These are phyloP conservation scores for Bergia sp. DNA, from an alignment of 92 coral and sea anemone species.

Conservation along the genomic window DNA sequence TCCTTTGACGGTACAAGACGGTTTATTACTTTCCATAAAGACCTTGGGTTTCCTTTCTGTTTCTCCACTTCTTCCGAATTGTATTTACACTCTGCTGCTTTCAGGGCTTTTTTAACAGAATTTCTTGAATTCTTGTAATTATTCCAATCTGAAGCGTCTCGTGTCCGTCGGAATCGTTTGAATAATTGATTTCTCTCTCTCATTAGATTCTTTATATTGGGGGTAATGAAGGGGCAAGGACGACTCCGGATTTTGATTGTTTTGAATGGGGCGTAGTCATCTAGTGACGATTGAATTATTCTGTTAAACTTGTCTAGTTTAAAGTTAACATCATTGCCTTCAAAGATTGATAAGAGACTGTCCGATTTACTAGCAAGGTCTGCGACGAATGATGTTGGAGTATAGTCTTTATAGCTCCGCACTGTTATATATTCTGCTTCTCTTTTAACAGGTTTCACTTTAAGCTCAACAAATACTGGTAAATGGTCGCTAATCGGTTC, in stretches of 20 bases:
- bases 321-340: constrained; percentile 30
- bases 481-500: constrained; percentile 59
- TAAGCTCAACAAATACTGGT: constrained; percentile 46
- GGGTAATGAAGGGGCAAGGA: constrained; percentile 17
- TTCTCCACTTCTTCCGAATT: constrained; percentile 47
- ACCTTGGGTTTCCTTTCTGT: constrained; percentile 53
- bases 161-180: constrained; percentile 48
- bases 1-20: constrained; percentile 30
- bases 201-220: too few species aligned
- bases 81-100: constrained; percentile 52
- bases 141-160: constrained; percentile 35
- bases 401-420: constrained; percentile 52
- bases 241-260: constrained; percentile 52
- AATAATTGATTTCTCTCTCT: constrained; percentile 42
- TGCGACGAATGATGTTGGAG: constrained; percentile 35
- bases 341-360: constrained; percentile 17
- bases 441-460: constrained; percentile 50
- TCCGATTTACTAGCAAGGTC: constrained; percentile 53
- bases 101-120: constrained; percentile 48
- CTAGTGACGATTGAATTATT: constrained; percentile 39
- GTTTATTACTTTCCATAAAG: constrained; percentile 38
- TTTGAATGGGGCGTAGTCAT: constrained; percentile 58
- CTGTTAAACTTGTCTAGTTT: constrained; percentile 51
- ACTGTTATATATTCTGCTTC: constrained; percentile 8
- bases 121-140: constrained; percentile 49